phyloP scores from a whole-genome alignment of 2,797 vertebrate genomes.

The Catharus ustulatus region DNA sequence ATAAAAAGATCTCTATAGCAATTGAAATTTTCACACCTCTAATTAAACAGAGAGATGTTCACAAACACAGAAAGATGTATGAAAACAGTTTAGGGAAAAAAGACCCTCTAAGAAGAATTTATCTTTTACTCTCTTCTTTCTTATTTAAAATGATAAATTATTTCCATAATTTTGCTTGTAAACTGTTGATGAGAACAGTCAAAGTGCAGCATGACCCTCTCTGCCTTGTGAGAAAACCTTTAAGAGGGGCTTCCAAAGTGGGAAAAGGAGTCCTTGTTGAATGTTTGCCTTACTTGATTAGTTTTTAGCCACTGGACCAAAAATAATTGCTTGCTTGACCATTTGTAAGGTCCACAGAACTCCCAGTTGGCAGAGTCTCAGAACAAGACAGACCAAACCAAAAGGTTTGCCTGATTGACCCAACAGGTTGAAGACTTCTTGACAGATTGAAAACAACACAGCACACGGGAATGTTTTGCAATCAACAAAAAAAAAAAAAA shows the following conservation, averaged over 20 bases:
- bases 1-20: not conserved
- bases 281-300: not conserved
- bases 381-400: not conserved
- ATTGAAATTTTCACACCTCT: slow-evolving; percentile 8
- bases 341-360: not conserved
- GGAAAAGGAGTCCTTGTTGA: not conserved
- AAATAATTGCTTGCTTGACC: not conserved
- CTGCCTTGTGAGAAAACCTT: not conserved
- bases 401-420: not conserved
- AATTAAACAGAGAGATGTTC: not conserved
- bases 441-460: not conserved
- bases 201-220: not conserved
- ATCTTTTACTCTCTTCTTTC: not conserved
- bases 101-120: not conserved
- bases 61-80: not conserved
- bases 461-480: not conserved
- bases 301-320: not conserved
- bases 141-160: not conserved
- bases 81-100: not conserved
- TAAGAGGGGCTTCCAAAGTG: not conserved
- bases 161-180: not conserved
- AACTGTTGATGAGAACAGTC: not conserved
- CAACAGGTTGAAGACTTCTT: not conserved
- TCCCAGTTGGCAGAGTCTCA: not conserved
- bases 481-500: not conserved